A percentile compares a stretch with the other conserved stretches of the same genome.
phyloP scores from a whole-genome alignment of 2,888 invertebrate species.

The Philopedon plagiatum region DNA sequence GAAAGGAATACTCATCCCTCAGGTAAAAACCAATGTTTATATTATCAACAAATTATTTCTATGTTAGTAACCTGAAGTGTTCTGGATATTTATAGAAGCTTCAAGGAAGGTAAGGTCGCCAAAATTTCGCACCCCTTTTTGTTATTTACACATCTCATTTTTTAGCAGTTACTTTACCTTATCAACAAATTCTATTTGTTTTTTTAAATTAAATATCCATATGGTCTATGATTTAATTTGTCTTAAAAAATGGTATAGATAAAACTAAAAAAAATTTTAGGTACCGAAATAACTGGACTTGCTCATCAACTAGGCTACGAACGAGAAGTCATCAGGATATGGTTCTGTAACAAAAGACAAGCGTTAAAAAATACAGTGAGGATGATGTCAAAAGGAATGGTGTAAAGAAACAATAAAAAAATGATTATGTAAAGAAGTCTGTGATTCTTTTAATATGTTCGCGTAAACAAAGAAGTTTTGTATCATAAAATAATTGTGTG shows the following conservation, averaged over 20 bases:
- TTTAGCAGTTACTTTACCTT: too few relatives aligned
- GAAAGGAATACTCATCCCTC: slow-evolving; percentile 98
- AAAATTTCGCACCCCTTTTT: too few relatives aligned
- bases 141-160: too few relatives aligned
- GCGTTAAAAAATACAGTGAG: slow-evolving; percentile 97
- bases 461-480: slow-evolving; percentile 11
- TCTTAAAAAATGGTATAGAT: too few relatives aligned
- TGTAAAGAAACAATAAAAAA: slow-evolving; percentile 67
- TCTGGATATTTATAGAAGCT: too few relatives aligned
- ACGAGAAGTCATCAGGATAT: slow-evolving; percentile 97
- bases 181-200: too few relatives aligned
- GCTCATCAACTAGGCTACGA: slow-evolving; percentile 97
- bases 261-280: too few relatives aligned
- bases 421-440: slow-evolving; percentile 33
- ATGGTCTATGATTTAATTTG: too few relatives aligned
- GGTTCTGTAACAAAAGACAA: slow-evolving; percentile 99
- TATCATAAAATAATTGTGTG: slow-evolving; percentile 19
- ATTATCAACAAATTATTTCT: too few relatives aligned
- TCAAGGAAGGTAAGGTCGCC: too few relatives aligned
- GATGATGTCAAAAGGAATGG: slow-evolving; percentile 92
- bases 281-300: slow-evolving; percentile 95
- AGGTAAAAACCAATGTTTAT: slow-evolving; percentile 73
- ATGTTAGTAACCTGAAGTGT: too few relatives aligned
- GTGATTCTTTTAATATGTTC: slow-evolving; percentile 46
- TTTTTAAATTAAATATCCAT: too few relatives aligned